Base-by-base conservation (phyloP, 2,888 invertebrate genomes). In the Drosophila engyochracea region DNA sequence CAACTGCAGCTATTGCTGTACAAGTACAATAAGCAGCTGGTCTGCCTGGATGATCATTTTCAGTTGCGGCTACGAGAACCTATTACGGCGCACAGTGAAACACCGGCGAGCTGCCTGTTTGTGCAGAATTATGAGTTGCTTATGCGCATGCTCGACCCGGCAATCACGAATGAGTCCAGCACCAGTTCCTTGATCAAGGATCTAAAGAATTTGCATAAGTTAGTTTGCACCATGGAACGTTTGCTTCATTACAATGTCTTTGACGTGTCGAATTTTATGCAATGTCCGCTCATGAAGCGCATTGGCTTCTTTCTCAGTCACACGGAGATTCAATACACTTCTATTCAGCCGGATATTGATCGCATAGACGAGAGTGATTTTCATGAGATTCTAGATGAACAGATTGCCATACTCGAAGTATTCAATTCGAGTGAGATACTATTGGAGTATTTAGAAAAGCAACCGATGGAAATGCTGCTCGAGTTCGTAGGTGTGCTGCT, bases 231-330 rank as follows among this genome's bases (percentile, higher is more conserved):
- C 10, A 81, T 91, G 83, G 85, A 86, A 10, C 83, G 84, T 6
- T 79, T 93, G 22, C 58, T 93, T 28, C 55, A 80, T 28, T 92
- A 92, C 70, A 86, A 84, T 30, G 91, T 91, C 22, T 92, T 92
- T 12, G 75, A 89, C 62, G 75, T 63, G 2, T 63, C 66, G 0
- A 87, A 79, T 28, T 82, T 81, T 33, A n/a, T 22, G 7, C 81
- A 81, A 4, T 93, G 93, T 65, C 92, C 93, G 16, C 76, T 93
- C 0, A 86, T 92, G 3, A 93, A 93, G 49, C 88, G 93, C 49
- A 90, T 93, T 41, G 92, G 92, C 7, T 79, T 93, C 14, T 93
- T 92, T 66, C 81, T 93, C 0, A 92, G 91, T 51, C 91, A 92
- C 66, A 79, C 92, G 10, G 93, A 93, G 87, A 93, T 92, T 25